These are phyloP conservation scores for Nesoenas mayeri DNA, from an alignment of 2,113 vertebrate genomes.

Conservation along the genomic window DNA sequence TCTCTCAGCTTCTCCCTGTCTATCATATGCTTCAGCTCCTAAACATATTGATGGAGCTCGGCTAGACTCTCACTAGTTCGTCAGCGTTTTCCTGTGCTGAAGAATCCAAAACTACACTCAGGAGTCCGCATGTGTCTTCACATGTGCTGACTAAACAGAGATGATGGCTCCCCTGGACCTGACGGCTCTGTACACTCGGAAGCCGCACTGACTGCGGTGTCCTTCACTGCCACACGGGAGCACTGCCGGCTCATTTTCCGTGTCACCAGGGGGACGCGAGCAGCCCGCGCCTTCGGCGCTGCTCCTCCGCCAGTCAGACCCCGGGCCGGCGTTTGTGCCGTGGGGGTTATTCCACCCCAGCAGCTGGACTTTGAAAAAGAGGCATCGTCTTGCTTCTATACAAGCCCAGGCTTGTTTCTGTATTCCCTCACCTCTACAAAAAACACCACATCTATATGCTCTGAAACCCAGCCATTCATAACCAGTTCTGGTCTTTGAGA, in stretches of 20 bases:
- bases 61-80: neutral
- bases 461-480: neutral
- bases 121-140: neutral
- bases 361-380: neutral
- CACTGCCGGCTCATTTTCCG: neutral
- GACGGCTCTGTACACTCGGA: rapidly evolving
- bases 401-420: neutral
- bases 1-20: neutral
- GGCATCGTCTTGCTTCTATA: neutral
- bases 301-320: rapidly evolving
- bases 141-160: neutral
- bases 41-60: neutral
- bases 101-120: neutral
- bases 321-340: rapidly evolving
- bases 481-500: neutral
- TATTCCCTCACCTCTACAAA: neutral
- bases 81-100: neutral
- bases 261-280: rapidly evolving
- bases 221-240: rapidly evolving
- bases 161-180: neutral
- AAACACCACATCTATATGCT: neutral
- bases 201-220: neutral
- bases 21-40: neutral
- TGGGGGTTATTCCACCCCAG: neutral
- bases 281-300: rapidly evolving